These are phyloP conservation scores for Melanargia galathea DNA, from an alignment of 2,888 invertebrate genomes.

Conservation along the genomic window DNA sequence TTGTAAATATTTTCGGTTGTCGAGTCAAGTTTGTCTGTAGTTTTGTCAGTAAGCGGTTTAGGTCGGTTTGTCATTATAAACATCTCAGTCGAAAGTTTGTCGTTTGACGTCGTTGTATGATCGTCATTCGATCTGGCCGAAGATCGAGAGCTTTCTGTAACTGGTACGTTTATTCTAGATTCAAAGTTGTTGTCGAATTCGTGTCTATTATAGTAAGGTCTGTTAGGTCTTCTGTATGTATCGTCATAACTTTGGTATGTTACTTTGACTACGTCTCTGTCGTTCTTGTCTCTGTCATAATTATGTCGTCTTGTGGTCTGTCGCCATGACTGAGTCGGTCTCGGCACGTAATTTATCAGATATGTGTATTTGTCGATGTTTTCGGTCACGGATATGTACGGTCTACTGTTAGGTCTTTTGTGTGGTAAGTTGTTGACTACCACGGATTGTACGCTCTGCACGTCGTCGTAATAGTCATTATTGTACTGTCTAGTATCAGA, in stretches of 20 bases:
- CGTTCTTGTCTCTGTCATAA: constrained; percentile 45
- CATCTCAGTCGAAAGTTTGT: constrained; percentile 46
- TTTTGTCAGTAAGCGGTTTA: constrained; percentile 42
- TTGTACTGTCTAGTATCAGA: constrained; percentile 57
- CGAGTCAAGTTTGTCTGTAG: constrained; percentile 45
- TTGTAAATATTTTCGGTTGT: constrained; percentile 72
- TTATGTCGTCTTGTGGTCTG: constrained; percentile 59
- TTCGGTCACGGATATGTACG: constrained; percentile 74
- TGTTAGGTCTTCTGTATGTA: constrained; percentile 69
- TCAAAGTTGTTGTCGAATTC: constrained; percentile 50
- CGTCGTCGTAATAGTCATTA: constrained; percentile 60
- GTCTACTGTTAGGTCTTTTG: constrained; percentile 69
- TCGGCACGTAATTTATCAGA: constrained; percentile 78
- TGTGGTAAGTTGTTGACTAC: constrained; percentile 67
- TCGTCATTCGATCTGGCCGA: constrained; percentile 71
- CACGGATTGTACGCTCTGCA: constrained; percentile 72
- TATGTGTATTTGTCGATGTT: constrained; percentile 77
- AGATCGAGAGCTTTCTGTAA: constrained; percentile 56
- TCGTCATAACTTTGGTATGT: constrained; percentile 77
- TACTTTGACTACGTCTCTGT: constrained; percentile 74
- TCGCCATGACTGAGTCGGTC: constrained; percentile 75
- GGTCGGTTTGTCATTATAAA: constrained; percentile 38
- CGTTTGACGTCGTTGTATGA: constrained; percentile 39
- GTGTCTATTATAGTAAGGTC: constrained; percentile 65
- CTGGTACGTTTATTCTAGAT: constrained; percentile 59